These are phyloP conservation scores for Cheilosia scutellata DNA, from an alignment of 2,888 invertebrate species.

Conservation along the genomic window DNA sequence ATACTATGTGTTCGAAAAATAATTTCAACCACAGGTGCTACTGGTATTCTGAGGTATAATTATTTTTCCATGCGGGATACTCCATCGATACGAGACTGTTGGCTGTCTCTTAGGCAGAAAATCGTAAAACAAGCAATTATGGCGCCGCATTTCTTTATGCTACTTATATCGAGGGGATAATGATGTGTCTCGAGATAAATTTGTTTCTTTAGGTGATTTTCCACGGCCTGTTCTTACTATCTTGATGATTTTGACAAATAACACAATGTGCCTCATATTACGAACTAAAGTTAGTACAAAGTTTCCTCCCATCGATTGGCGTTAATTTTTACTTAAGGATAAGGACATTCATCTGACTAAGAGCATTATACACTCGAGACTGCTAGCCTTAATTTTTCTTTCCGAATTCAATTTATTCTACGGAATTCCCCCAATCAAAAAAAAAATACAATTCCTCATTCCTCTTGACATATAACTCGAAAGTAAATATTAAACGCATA, in stretches of 20 bases:
- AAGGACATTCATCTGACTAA: conserved; percentile 8
- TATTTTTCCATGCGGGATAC: no score
- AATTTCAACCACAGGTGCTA: no score
- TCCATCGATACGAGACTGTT: no score
- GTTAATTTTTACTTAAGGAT: not conserved
- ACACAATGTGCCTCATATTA: not conserved
- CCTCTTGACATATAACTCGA: conserved; percentile 39
- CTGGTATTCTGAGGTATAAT: no score
- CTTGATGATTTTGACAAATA: not conserved
- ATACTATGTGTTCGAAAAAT: no score
- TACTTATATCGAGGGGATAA: conserved; percentile 14
- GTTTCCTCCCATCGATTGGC: no score
- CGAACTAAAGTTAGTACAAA: not conserved
- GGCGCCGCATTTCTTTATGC: conserved; percentile 15
- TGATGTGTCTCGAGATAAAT: not conserved
- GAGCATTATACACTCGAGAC: not conserved
- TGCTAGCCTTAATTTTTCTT: not conserved
- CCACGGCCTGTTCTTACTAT: not conserved
- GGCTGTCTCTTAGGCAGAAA: no score
- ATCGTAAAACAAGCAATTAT: conserved; percentile 21
- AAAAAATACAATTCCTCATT: not conserved
- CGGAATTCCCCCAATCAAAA: not conserved
- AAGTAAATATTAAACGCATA: conserved; percentile 60
- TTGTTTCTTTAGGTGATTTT: not conserved
- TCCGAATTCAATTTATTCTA: no score